Evolutionary conservation across 2,113 vertebrate genomes (phyloP).

Genomic region (Mus pahari): DNA sequence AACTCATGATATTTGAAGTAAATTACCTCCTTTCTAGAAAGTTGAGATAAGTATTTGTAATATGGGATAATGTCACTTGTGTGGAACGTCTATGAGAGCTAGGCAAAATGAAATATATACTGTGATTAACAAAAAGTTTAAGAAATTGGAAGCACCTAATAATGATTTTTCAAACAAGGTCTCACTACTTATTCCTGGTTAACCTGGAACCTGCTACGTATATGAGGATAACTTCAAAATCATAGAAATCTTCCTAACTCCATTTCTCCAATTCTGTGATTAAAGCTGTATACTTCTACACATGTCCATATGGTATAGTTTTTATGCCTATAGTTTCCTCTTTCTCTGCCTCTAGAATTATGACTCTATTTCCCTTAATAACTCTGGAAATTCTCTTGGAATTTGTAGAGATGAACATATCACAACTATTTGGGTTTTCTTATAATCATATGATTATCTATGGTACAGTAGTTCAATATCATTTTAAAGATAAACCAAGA

Average conservation of each 20-base stretch:
- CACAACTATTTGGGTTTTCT: not conserved
- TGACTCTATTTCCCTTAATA: not conserved
- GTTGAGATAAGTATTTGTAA: not conserved
- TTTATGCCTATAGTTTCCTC: not conserved
- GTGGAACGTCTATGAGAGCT: not conserved
- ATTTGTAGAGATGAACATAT: not conserved
- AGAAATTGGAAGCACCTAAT: not conserved
- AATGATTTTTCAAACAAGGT: not conserved
- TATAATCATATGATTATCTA: not conserved
- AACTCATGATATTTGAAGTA: not conserved
- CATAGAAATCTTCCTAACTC: not conserved
- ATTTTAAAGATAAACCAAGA: not conserved
- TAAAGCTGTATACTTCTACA: not conserved
- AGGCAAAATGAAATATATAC: not conserved
- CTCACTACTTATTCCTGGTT: not conserved
- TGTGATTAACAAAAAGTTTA: not conserved
- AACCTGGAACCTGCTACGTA: not conserved
- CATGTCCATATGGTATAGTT: not conserved
- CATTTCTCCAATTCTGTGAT: not conserved
- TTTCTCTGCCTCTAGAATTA: constrained; percentile 34
- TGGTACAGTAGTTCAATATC: not conserved
- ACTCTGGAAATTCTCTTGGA: not conserved
- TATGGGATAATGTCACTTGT: not conserved
- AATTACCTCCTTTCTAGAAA: not conserved
- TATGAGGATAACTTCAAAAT: not conserved